phyloP scores from a whole-genome alignment of 2,888 invertebrate genomes.

The Lamproptera curius region DNA sequence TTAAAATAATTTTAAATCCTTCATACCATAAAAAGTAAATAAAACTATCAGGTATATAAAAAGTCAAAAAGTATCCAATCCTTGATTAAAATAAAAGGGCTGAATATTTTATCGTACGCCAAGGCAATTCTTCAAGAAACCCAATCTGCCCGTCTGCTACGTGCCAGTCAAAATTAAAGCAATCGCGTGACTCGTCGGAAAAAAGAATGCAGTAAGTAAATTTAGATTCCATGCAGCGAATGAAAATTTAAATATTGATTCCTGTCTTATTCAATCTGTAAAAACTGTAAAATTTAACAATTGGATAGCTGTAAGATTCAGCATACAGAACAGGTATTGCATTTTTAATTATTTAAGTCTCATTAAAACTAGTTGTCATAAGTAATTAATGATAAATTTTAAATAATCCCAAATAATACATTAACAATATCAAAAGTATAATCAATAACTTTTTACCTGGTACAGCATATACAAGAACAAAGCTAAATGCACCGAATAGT shows the following conservation, averaged over 20 bases:
- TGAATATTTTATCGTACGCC: neutral
- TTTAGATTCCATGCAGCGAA: neutral
- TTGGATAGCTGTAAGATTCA: too few relatives aligned
- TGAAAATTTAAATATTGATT: neutral
- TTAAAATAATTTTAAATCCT: neutral
- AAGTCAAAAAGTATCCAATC: neutral
- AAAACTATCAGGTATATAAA: too few relatives aligned
- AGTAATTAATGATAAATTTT: too few relatives aligned
- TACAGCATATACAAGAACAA: constrained; percentile 85
- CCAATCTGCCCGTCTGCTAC: neutral
- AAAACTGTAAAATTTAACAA: neutral
- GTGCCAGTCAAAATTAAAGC: neutral
- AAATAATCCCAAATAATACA: too few relatives aligned
- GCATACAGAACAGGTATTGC: too few relatives aligned
- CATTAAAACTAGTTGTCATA: neutral
- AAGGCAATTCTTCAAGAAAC: neutral
- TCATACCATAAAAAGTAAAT: neutral
- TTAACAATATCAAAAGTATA: too few relatives aligned
- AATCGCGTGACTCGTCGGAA: neutral
- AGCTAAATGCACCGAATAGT: constrained; percentile 82
- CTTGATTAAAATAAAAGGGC: neutral
- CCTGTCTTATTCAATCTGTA: neutral
- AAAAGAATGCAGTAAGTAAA: neutral
- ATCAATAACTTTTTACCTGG: too few relatives aligned
- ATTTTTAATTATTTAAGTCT: neutral